Percentiles rank a stretch among this genome's conserved stretches.
Conservation (phyloP, 2,113 vertebrate species). For the Saccopteryx leptura region DNA sequence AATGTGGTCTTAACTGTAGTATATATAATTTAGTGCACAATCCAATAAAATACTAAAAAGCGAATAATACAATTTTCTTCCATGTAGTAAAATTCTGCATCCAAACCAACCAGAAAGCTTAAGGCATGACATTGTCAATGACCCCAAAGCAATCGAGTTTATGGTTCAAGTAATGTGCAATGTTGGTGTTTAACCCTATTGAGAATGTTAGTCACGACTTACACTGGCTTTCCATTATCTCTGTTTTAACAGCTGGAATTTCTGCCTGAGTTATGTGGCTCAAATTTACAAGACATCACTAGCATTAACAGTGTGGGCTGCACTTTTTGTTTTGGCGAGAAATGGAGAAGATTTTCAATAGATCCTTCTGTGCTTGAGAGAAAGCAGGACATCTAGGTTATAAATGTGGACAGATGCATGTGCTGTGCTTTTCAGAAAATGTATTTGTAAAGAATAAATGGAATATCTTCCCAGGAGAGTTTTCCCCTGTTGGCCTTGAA, state of each 20-base stretch:
- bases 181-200: background rate
- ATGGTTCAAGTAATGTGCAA: slow-evolving; percentile 35
- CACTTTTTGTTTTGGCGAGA: slow-evolving; percentile 74
- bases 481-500: slow-evolving; percentile 68
- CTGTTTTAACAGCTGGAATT: slow-evolving; percentile 83
- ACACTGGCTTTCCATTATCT: slow-evolving; percentile 63
- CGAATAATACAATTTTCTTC: slow-evolving; percentile 50
- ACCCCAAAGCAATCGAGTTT: slow-evolving; percentile 66
- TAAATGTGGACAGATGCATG: slow-evolving; percentile 69
- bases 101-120: slow-evolving; percentile 24
- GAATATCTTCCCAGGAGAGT: slow-evolving; percentile 31
- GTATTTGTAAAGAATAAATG: slow-evolving; percentile 73
- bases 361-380: slow-evolving; percentile 51
- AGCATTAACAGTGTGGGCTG: slow-evolving; percentile 28
- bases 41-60: slow-evolving; percentile 50
- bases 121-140: slow-evolving; percentile 43
- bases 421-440: slow-evolving; percentile 35
- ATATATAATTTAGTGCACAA: slow-evolving; percentile 39
- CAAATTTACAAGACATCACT: slow-evolving; percentile 78
- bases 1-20: background rate
- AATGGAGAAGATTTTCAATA: slow-evolving; percentile 54
- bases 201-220: slow-evolving; percentile 57
- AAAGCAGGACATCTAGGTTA: slow-evolving; percentile 68
- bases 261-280: slow-evolving; percentile 75
- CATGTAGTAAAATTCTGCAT: slow-evolving; percentile 41